These are phyloP conservation scores for Atrichornis clamosus DNA, from an alignment of 2,113 vertebrate species.

Conservation along the genomic window DNA sequence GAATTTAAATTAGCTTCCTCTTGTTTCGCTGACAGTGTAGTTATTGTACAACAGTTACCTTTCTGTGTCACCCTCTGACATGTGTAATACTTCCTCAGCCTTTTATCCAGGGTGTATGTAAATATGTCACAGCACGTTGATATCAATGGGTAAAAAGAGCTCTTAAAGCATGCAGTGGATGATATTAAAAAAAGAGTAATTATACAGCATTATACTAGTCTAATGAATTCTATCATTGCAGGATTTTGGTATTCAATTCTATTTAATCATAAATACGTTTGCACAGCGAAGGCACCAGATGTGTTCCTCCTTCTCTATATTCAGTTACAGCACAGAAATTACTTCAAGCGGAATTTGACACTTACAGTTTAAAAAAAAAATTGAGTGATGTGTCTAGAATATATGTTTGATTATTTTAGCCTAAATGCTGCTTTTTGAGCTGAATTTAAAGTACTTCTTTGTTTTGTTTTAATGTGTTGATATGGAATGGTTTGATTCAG, in stretches of 20 bases:
- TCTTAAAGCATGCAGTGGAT: not conserved
- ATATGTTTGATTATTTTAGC: not conserved
- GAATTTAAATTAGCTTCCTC: conserved; percentile 17
- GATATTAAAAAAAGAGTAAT: conserved; percentile 23
- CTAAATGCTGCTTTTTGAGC: not conserved
- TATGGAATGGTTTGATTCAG: not conserved
- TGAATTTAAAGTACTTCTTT: not conserved
- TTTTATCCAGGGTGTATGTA: not conserved
- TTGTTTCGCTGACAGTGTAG: not conserved
- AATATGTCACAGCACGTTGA: conserved; percentile 13
- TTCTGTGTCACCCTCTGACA: conserved; percentile 26
- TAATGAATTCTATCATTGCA: conserved; percentile 46
- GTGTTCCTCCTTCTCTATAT: conserved; percentile 23
- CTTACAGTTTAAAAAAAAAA: not conserved
- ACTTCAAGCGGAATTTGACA: not conserved
- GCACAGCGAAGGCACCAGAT: conserved; percentile 42
- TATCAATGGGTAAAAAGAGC: conserved; percentile 11
- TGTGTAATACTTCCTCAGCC: not conserved
- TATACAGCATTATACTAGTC: conserved; percentile 37
- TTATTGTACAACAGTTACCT: not conserved
- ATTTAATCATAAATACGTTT: conserved; percentile 41
- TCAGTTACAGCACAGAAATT: conserved; percentile 13
- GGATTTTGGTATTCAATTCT: conserved; percentile 47
- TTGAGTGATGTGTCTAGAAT: not conserved
- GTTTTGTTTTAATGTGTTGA: not conserved